Base-by-base conservation (phyloP, 2,113 vertebrate species). In the Colossoma macropomum region DNA sequence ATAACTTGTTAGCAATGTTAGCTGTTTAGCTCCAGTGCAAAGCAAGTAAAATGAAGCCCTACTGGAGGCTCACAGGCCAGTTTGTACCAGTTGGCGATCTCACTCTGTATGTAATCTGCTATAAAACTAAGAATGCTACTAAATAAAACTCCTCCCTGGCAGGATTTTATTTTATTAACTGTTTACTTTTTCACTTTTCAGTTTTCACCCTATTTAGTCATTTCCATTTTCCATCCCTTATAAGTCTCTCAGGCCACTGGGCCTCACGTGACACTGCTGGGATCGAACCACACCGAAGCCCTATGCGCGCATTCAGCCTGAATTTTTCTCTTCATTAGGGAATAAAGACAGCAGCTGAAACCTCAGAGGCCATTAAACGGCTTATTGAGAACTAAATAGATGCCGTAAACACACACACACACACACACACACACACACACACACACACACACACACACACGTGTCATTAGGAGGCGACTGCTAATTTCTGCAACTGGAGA, bases 391-490 rank as follows among this genome's bases (percentile, higher is more conserved):
- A 73, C 56, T 48, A 73, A 72, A 48, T 11, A 4, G 38, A 45
- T 19, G 69, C 69, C 48, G 79, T 81, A 81, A 81, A 75, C 72
- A 75, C 48, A 28, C 27, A 21, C 27, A 70, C 65, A 65, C 41
- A 27, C 50, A 23, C 11, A 50, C 48, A 50, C 7, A 50, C 48
- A 50, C 48, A 50, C 13, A 15, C 48, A 50, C 13, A 15, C 48
- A 50, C 48, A 50, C 48, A 50, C 48, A 45, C 41, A 45, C 41
- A 45, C 41, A 78, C 76, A 65, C 48, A 30, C 52, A 25, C 13
- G 77, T 34, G 77, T 70, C 68, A 79, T 79, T 59, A 81, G 34
- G 54, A 73, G 69, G 34, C 25, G 69, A 48, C 69, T 23, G 69
- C 21, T 81, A n/a, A 80, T 73, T 60, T 23, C 34, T 30, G 56